These are phyloP conservation scores for Rhea pennata DNA, from an alignment of 2,113 vertebrate genomes.

Conservation along the genomic window DNA sequence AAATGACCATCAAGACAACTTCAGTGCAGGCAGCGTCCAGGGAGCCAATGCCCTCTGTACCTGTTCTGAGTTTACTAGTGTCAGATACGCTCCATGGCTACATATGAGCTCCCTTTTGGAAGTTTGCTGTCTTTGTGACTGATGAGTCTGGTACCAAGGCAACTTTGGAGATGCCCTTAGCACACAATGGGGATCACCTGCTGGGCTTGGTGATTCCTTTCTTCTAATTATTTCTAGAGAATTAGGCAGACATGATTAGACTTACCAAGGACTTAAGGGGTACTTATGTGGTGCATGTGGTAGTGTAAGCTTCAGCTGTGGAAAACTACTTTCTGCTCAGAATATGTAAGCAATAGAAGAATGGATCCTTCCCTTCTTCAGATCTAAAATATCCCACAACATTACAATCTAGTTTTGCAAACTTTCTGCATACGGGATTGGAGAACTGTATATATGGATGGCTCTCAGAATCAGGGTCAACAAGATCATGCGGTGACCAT, in stretches of 20 bases:
- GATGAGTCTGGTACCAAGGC: not conserved
- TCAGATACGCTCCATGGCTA: not conserved
- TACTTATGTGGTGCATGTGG: not conserved
- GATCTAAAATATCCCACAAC: not conserved
- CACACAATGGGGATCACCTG: constrained; percentile 10
- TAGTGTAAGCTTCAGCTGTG: not conserved
- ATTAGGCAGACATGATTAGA: constrained; percentile 19
- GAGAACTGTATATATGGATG: not conserved
- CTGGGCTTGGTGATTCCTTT: constrained; percentile 30
- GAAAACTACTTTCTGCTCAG: not conserved
- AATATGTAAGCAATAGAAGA: not conserved
- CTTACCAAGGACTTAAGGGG: not conserved
- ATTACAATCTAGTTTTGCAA: not conserved
- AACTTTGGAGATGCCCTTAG: not conserved
- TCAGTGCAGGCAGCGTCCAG: rapidly evolving
- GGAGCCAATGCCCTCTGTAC: not conserved
- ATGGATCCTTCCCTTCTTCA: not conserved
- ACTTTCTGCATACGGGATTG: not conserved
- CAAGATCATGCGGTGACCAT: not conserved
- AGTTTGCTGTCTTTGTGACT: not conserved
- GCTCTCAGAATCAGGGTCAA: not conserved
- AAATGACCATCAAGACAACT: constrained; percentile 2
- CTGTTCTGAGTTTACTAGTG: not conserved
- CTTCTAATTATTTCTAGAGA: constrained; percentile 57
- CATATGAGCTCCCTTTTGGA: not conserved